Evolutionary conservation across 2,888 invertebrate species (phyloP).

Genomic region (Nemoura dubitans): DNA sequence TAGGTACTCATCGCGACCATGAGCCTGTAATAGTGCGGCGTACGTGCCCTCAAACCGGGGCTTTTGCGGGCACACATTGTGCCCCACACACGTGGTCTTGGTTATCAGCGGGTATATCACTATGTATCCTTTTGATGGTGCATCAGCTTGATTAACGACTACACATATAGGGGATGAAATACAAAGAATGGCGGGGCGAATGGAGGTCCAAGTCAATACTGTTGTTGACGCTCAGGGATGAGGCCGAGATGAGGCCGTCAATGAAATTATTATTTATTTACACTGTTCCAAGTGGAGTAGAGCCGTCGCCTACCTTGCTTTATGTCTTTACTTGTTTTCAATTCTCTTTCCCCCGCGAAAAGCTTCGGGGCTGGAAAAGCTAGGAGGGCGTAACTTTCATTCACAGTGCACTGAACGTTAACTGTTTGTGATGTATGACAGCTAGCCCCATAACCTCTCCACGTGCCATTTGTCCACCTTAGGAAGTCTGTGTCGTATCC

Average conservation of each 20-base stretch:
- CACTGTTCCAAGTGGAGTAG: neutral
- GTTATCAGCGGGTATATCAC: neutral
- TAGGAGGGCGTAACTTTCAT: neutral
- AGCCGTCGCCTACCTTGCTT: neutral
- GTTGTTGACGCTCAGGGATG: neutral
- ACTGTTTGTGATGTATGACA: no score
- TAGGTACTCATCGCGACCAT: neutral
- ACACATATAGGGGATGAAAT: conserved; percentile 17
- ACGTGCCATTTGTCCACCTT: no score
- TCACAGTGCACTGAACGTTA: no score
- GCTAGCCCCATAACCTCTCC: no score
- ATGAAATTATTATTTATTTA: conserved; percentile 28
- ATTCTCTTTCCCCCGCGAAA: neutral
- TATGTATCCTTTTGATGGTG: neutral
- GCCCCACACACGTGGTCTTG: neutral
- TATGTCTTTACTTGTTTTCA: neutral
- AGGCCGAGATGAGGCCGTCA: neutral
- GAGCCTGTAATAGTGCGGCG: neutral
- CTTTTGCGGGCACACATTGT: neutral
- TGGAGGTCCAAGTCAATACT: neutral
- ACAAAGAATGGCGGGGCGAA: neutral
- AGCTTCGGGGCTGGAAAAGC: neutral
- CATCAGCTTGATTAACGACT: conserved; percentile 33
- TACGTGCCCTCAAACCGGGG: neutral
- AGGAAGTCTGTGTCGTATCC: no score